phyloP scores from a whole-genome alignment of 2,888 invertebrate species.

The Drosophila tanythrix region DNA sequence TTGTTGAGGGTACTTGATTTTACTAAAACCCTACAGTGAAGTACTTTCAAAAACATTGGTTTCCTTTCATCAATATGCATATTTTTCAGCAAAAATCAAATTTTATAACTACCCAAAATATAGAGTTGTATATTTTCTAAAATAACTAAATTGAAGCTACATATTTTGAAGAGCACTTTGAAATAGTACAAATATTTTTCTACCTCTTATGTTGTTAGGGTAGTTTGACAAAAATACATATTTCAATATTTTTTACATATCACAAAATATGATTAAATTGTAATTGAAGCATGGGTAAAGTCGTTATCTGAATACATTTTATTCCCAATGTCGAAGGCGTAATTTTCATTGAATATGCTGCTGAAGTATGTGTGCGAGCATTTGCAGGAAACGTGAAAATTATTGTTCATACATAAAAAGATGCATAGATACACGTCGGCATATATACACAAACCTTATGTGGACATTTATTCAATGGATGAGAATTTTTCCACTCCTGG shows the following conservation, averaged over 20 bases:
- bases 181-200: background rate
- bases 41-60: background rate
- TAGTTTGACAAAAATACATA: background rate
- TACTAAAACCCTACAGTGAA: background rate
- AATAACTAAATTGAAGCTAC: too few relatives aligned
- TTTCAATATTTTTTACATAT: background rate
- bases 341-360: slow-evolving; percentile 3
- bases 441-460: slow-evolving; percentile 20
- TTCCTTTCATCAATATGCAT: background rate
- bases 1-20: background rate
- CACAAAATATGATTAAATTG: background rate
- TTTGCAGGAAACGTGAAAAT: slow-evolving; percentile 14
- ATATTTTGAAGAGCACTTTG: background rate
- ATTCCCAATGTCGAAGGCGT: background rate
- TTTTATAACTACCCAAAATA: too few relatives aligned
- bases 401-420: slow-evolving; percentile 11
- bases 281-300: background rate
- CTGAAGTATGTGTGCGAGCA: background rate
- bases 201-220: background rate
- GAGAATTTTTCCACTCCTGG: slow-evolving; percentile 30
- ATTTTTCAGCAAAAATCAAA: background rate
- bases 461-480: slow-evolving; percentile 53
- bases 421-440: background rate
- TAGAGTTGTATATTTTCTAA: background rate
- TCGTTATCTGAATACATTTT: background rate